Evolutionary conservation across 2,113 vertebrate genomes (phyloP), one percentile per base, ranked within the genome.

Genomic region (Brachirus orientalis): DNA sequence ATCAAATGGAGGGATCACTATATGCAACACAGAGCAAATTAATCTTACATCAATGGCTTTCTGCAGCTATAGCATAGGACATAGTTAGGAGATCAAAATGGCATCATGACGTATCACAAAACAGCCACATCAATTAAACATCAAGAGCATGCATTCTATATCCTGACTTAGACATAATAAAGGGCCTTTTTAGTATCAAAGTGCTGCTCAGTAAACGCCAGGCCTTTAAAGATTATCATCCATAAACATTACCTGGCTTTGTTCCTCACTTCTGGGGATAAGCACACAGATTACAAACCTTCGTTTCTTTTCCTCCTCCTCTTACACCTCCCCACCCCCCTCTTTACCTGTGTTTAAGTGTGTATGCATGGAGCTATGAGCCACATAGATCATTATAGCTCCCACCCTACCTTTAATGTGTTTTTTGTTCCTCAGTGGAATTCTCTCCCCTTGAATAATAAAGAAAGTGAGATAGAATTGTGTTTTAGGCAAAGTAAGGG

Each of bases 171-270:
- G 35, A 33, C 74, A 70, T 77, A 77, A 88, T 84, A 81, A 83
- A 70, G 76, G 62, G 44, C 70, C 61, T 86, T 85, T 82, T 72
- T 53, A 67, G 58, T 84, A 81, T 88, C 82, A 87, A 90, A 90
- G 87, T 86, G 80, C 73, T 76, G 77, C 81, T 73, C 63, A 48
- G 60, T 55, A 66, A 80, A 76, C 54, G 54, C 11, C 48, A 58
- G 78, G 64, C 69, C 79, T 91, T 89, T 91, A 85, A 87, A 90
- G 75, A 86, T 77, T 55, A 10, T 89, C 86, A 91, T 91, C 85
- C 80, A 91, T 92, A 91, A 92, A 91, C 87, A 92, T 91, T 68
- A 89, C 82, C 79, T 87, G 73, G 63, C 75, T 89, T 88, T 91
- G 81, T 89, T 89, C 82, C 59, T 74, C 1, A 19, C 70, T 81